phyloP scores from a whole-genome alignment of 1,140 invertebrate genomes.

The Atta colombica region DNA sequence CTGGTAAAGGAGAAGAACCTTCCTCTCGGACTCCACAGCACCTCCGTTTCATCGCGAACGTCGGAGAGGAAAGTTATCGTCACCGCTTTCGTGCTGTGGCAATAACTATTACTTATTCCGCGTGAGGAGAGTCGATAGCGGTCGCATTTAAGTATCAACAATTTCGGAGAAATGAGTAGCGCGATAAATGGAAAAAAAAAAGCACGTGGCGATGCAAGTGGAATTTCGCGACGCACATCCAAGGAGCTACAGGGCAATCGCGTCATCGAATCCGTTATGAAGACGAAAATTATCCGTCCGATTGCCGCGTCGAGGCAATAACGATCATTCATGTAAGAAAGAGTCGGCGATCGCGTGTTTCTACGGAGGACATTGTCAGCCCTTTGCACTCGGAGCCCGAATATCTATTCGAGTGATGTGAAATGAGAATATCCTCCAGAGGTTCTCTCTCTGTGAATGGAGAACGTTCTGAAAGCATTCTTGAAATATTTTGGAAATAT shows the following conservation, averaged over 20 bases:
- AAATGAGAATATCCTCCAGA: slow-evolving; percentile 24
- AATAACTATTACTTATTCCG: slow-evolving; percentile 50
- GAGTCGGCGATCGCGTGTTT: slow-evolving; percentile 38
- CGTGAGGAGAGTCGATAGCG: slow-evolving; percentile 44
- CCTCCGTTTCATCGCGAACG: slow-evolving; percentile 61
- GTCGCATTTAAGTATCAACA: slow-evolving; percentile 44
- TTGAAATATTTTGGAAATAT: slow-evolving; percentile 17
- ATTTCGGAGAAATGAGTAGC: slow-evolving; percentile 40
- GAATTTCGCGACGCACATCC: slow-evolving; percentile 16
- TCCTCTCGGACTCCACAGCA: slow-evolving; percentile 46
- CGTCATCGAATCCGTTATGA: slow-evolving; percentile 46
- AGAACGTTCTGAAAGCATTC: slow-evolving; percentile 28
- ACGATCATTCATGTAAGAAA: slow-evolving; percentile 51
- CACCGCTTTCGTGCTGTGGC: slow-evolving; percentile 54
- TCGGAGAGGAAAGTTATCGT: slow-evolving; percentile 44
- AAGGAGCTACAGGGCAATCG: slow-evolving; percentile 5
- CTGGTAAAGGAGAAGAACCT: not conserved
- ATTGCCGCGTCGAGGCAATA: slow-evolving; percentile 29
- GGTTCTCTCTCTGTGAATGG: slow-evolving; percentile 32
- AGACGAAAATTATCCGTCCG: slow-evolving; percentile 50
- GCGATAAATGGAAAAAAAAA: slow-evolving; percentile 23
- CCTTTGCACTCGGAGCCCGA: slow-evolving; percentile 31
- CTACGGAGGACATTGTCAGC: slow-evolving; percentile 44
- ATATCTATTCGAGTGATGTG: slow-evolving; percentile 41
- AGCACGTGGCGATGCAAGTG: not conserved